Evolutionary conservation across 2,888 invertebrate genomes (phyloP), one percentile per base, ranked within the genome.

Genomic region (Lasioglossum malachurum): DNA sequence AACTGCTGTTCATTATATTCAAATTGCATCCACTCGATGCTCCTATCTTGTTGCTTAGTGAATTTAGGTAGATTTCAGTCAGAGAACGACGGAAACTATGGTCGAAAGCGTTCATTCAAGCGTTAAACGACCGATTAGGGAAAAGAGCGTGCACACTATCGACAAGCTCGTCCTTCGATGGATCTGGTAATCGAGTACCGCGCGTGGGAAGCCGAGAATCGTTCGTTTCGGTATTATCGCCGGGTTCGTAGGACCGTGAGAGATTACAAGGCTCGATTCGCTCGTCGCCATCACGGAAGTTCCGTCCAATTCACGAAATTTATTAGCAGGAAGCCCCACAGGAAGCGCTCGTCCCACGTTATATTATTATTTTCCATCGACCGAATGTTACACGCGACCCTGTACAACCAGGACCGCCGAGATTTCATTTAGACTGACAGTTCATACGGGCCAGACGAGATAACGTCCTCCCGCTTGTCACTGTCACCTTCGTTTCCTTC

Each of bases 181-280:
- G 75, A 77, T 79, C 64, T 64, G 64, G 75, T 83, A 83, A 88
- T 77, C 82, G 82, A 84, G 85, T 41, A n/a, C 35, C 64, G 64
- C 75, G 91, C 88, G 92, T 92, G 91, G 91, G 91, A 92, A 91
- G 87, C 80, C 75, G 80, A 80, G 86, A 84, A 38, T 69, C 41
- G 86, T 86, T 88, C 86, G 86, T 90, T 86, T 84, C 82, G 83
- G 75, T 86, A 82, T 82, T 90, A 90, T 91, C 88, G 76, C 60
- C 71, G 35, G 16, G 60, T 49, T 84, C 44, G 83, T 38, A 74
- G 73, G 74, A 8, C 74, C 57, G 75, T 57, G 76, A 82, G 75
- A 81, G 85, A 87, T 87, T 85, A 87, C 87, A 53, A 53, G 16
- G 73, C 35, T 67, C 80, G 84, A 75, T 84, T 81, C 74, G 74